phyloP scores from a whole-genome alignment of 23 tunicate genomes.

The Halocynthia roretzi region DNA sequence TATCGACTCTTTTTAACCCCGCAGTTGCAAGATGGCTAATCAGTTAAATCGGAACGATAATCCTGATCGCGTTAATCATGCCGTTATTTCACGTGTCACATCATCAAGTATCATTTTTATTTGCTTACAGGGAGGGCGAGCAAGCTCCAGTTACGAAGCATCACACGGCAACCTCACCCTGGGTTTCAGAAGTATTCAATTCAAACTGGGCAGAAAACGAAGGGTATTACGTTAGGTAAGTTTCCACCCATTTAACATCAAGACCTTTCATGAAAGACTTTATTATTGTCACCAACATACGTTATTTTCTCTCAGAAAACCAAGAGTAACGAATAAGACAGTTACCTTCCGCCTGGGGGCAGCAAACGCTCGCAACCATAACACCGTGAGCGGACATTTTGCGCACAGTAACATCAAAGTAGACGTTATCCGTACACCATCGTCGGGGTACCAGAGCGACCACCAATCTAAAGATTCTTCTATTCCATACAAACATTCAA shows the following conservation, averaged over 20 bases:
- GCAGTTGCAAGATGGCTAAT: too few species aligned
- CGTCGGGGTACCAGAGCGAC: too few species aligned
- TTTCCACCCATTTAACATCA: not conserved
- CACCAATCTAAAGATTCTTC: too few species aligned
- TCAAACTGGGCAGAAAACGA: constrained; percentile 41
- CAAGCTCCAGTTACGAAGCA: not conserved
- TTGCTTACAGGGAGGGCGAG: not conserved
- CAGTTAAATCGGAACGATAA: too few species aligned
- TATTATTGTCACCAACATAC: not conserved
- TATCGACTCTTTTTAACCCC: too few species aligned
- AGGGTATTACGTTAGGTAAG: constrained; percentile 69
- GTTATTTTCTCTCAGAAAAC: constrained; percentile 1
- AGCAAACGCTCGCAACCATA: not conserved
- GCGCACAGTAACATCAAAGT: too few species aligned
- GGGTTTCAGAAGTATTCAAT: constrained; percentile 67
- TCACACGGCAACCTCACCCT: constrained; percentile 28
- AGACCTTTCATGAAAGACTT: too few species aligned
- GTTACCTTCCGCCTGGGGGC: constrained; percentile 26
- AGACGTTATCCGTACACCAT: too few species aligned
- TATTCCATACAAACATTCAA: too few species aligned
- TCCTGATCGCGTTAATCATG: not conserved
- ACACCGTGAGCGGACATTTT: too few species aligned
- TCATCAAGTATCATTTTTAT: not conserved
- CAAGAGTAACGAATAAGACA: constrained; percentile 13
- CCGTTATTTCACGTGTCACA: not conserved